Percentiles rank a stretch among this genome's conserved stretches.
Evolutionary conservation across 1,140 invertebrate species (phyloP).

Genomic region (Pseudomyrmex sp.): DNA sequence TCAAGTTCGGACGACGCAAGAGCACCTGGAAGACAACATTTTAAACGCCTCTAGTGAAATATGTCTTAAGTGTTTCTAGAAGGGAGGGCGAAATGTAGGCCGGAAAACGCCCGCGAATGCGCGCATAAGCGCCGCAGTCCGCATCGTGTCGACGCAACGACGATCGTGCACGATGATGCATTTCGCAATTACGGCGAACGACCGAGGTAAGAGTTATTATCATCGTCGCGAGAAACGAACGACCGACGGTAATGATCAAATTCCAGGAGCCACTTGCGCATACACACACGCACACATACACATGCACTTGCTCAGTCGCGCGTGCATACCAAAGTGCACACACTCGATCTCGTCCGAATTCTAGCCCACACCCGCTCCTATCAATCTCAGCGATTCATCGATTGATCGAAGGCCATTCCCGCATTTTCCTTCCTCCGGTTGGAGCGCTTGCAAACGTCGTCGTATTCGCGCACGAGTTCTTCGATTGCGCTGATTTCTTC

Average conservation of each 20-base stretch:
- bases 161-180: conserved; percentile 39
- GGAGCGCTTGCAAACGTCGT: not conserved
- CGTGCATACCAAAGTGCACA: not conserved
- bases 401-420: conserved; percentile 27
- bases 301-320: conserved; percentile 23
- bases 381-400: conserved; percentile 33
- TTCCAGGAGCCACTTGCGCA: conserved; percentile 44
- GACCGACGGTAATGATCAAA: conserved; percentile 53
- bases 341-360: conserved; percentile 31
- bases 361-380: conserved; percentile 10
- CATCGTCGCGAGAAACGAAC: conserved; percentile 41
- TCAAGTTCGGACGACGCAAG: not conserved
- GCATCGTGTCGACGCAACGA: conserved; percentile 10
- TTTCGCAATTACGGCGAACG: conserved; percentile 52
- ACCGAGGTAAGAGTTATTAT: conserved; percentile 50
- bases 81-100: conserved; percentile 9
- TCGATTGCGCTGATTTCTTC: conserved; percentile 32
- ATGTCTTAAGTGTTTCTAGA: not conserved
- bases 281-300: conserved; percentile 20
- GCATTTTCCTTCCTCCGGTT: conserved; percentile 29
- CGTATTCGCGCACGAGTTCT: not conserved
- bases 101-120: not conserved
- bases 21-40: too few species aligned
- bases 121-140: not conserved
- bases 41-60: not conserved